These are phyloP conservation scores for Noctua janthe DNA, from an alignment of 2,888 invertebrate genomes.

Conservation along the genomic window DNA sequence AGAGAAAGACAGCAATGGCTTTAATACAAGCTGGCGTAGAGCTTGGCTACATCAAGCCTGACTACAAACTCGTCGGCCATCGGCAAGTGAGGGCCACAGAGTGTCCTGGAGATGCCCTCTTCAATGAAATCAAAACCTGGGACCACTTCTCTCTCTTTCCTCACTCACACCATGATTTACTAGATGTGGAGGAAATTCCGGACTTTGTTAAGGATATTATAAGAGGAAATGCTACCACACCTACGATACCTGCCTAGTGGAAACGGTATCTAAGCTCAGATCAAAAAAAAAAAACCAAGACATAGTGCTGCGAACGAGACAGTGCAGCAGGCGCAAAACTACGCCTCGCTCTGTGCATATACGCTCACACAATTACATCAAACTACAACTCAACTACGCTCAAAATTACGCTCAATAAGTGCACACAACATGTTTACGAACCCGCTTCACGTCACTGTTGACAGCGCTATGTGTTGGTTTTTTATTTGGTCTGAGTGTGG, in stretches of 20 bases:
- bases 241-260: not conserved
- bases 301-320: no score
- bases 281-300: no score
- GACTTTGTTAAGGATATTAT: conserved; percentile 46
- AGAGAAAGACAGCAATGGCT: conserved; percentile 90
- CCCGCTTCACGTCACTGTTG: no score
- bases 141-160: conserved; percentile 85
- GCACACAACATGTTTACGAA: no score
- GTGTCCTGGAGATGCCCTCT: conserved; percentile 92
- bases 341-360: no score
- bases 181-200: conserved; percentile 55
- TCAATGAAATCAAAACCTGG: conserved; percentile 91
- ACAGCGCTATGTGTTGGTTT: no score
- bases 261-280: not conserved
- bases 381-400: no score
- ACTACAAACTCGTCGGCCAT: conserved; percentile 67
- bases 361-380: no score
- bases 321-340: no score
- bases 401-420: no score
- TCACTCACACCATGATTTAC: conserved; percentile 56
- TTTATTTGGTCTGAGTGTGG: no score
- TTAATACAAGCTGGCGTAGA: conserved; percentile 91
- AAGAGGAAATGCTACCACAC: conserved; percentile 35
- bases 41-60: conserved; percentile 90
- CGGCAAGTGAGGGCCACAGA: conserved; percentile 87